Conservation (phyloP, 2,113 vertebrate species). For the Xenopus borealis region DNA sequence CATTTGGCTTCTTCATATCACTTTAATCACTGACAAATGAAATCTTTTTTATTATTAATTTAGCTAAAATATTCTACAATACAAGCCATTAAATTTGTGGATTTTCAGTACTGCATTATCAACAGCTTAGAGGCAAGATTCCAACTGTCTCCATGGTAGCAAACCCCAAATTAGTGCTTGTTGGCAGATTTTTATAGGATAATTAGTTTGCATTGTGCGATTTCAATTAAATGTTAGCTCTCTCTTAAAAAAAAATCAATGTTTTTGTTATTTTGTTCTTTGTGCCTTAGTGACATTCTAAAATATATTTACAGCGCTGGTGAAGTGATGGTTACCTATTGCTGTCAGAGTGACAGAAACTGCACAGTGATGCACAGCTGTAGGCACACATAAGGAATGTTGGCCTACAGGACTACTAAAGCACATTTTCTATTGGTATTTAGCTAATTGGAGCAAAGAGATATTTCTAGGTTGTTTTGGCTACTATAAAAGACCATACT, state of each 20-base stretch:
- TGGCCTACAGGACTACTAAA: too few species aligned
- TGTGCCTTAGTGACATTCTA: not conserved
- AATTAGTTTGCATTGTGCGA: not conserved
- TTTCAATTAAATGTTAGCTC: not conserved
- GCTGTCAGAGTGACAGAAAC: too few species aligned
- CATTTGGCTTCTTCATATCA: not conserved
- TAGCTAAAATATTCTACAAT: not conserved
- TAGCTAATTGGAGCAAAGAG: too few species aligned
- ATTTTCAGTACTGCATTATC: not conserved
- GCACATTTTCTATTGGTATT: too few species aligned
- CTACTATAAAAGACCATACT: too few species aligned
- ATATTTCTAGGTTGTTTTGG: too few species aligned
- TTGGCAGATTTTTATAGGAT: conserved; percentile 4
- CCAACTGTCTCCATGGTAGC: conserved; percentile 1
- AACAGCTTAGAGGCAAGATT: not conserved
- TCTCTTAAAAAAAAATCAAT: not conserved
- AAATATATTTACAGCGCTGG: not conserved
- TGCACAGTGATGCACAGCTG: too few species aligned
- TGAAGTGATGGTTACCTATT: not conserved
- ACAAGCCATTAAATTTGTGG: not conserved
- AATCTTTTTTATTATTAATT: not conserved
- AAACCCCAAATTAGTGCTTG: conserved; percentile 1
- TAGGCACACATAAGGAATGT: too few species aligned
- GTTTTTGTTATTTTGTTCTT: not conserved
- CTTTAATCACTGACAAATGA: not conserved